Evolutionary conservation across 2,113 vertebrate genomes (phyloP).

Genomic region (Ancistrus triradiatus): DNA sequence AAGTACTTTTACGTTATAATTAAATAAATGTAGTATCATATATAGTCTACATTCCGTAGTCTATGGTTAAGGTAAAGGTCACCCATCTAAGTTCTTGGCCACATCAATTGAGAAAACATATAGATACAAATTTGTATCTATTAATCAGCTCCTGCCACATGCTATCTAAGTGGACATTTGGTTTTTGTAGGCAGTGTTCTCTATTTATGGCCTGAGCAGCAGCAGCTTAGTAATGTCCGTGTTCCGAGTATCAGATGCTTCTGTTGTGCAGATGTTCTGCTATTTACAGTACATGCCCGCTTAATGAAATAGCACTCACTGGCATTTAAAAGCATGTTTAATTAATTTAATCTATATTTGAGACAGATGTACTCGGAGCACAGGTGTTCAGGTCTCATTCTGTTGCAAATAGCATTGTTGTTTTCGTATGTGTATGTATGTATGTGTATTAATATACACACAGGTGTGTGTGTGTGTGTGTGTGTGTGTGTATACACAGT

Average conservation of each 20-base stretch:
- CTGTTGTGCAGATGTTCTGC: slow-evolving; percentile 17
- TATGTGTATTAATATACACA: too few species aligned
- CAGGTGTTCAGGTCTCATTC: slow-evolving; percentile 6
- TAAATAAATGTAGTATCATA: too few species aligned
- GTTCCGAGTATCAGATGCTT: slow-evolving; percentile 11
- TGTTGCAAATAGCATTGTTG: too few species aligned
- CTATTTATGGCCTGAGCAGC: slow-evolving; percentile 5
- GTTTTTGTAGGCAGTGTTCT: slow-evolving; percentile 5
- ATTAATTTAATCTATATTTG: background rate
- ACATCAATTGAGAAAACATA: too few species aligned
- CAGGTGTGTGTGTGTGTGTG: too few species aligned
- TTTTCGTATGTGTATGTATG: too few species aligned
- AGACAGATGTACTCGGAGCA: background rate
- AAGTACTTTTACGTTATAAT: too few species aligned
- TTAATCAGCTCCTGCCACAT: slow-evolving; percentile 23
- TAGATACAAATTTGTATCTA: background rate
- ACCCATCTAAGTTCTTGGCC: too few species aligned
- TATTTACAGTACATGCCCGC: background rate
- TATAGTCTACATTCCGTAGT: too few species aligned
- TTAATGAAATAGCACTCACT: slow-evolving; percentile 22
- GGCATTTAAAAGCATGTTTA: background rate
- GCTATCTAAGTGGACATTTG: slow-evolving; percentile 7
- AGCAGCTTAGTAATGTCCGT: slow-evolving; percentile 11
- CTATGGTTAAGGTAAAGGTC: too few species aligned
- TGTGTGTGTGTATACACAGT: too few species aligned